These are phyloP conservation scores for Fulmarus glacialis DNA, from an alignment of 2,113 vertebrate species.

Conservation along the genomic window DNA sequence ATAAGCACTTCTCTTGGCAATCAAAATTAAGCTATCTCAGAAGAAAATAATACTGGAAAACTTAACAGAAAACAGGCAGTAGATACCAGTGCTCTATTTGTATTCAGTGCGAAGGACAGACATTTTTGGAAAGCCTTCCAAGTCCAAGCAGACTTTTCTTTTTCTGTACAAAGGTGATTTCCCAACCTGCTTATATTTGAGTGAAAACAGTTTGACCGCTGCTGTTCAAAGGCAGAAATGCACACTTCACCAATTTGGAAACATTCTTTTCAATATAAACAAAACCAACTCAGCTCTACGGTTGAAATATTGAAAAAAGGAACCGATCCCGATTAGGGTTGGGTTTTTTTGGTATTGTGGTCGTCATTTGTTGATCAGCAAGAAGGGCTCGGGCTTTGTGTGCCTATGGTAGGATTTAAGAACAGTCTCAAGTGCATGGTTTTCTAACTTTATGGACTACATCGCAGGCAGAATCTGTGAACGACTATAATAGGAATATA, in stretches of 20 bases:
- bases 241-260: neutral
- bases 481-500: neutral
- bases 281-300: neutral
- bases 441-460: neutral
- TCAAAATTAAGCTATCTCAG: neutral
- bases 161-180: slow-evolving; percentile 20
- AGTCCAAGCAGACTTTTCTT: neutral
- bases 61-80: neutral
- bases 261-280: neutral
- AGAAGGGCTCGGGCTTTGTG: neutral
- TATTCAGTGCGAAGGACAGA: neutral
- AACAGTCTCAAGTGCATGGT: neutral
- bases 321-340: neutral
- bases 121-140: neutral
- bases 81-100: neutral
- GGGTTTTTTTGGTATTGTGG: neutral
- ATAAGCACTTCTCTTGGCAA: neutral
- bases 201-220: neutral
- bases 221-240: neutral
- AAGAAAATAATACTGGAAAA: neutral
- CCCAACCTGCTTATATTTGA: neutral
- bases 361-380: neutral
- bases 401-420: neutral
- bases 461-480: neutral
- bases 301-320: neutral